Conservation (phyloP, 2,797 vertebrate genomes). For the Gastrophryne carolinensis region DNA sequence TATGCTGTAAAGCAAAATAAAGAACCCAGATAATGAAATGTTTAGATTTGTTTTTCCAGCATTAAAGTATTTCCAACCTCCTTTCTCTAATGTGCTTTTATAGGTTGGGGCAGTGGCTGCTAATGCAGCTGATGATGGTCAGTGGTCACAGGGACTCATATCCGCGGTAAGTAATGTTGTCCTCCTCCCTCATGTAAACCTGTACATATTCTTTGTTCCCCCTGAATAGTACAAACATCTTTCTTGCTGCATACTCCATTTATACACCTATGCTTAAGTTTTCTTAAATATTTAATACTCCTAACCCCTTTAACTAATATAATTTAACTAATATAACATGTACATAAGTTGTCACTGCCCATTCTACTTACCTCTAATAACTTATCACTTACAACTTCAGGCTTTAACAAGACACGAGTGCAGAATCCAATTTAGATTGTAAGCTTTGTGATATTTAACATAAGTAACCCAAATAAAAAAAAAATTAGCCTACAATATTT, state of each 20-base stretch:
- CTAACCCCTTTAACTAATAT: constrained; percentile 1
- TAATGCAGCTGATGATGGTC: constrained; percentile 95
- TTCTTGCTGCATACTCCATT: background rate
- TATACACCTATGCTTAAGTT: background rate
- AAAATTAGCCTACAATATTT: background rate
- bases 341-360: background rate
- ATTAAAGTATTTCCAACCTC: background rate
- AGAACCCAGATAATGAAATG: no score
- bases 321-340: background rate
- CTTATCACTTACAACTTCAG: no score
- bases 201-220: background rate
- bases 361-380: constrained; percentile 10
- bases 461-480: background rate
- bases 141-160: constrained; percentile 98
- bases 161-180: constrained; percentile 82
- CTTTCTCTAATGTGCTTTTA: background rate
- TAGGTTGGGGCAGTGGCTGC: constrained; percentile 93
- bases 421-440: constrained; percentile 38
- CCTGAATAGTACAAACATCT: background rate
- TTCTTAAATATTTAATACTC: background rate
- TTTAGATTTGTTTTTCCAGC: background rate
- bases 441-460: constrained; percentile 38
- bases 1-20: no score
- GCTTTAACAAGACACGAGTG: no score
- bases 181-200: background rate